Conservation (phyloP, 2,797 vertebrate species). For the Helostoma temminkii region DNA sequence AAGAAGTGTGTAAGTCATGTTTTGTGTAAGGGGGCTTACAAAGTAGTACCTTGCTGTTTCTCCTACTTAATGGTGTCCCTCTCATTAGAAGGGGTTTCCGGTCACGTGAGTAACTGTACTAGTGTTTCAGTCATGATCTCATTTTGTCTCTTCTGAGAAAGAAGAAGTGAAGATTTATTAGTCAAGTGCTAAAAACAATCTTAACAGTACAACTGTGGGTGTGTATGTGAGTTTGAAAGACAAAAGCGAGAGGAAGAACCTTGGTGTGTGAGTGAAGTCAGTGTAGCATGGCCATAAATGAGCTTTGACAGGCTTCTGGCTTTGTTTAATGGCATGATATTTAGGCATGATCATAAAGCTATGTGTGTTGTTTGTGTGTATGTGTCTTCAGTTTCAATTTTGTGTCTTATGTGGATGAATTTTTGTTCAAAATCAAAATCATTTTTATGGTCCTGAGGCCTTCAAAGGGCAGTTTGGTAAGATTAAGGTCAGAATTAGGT, state of each 20-base stretch:
- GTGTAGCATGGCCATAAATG: constrained; percentile 6
- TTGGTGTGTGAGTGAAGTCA: not conserved
- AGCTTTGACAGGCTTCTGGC: constrained; percentile 9
- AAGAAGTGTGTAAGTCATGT: not conserved
- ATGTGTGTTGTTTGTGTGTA: constrained; percentile 6
- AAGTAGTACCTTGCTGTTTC: constrained; percentile 6
- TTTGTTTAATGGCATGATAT: constrained; percentile 34
- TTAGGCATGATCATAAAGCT: constrained; percentile 26
- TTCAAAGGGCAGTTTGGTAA: not conserved
- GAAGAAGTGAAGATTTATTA: constrained; percentile 53
- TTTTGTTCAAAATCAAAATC: no score
- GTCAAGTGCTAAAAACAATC: constrained; percentile 4
- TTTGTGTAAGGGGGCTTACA: constrained; percentile 19
- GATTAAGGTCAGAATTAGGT: not conserved
- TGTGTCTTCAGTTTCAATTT: no score
- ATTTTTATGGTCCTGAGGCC: not conserved
- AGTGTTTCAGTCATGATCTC: constrained; percentile 8
- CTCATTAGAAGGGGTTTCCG: constrained; percentile 13
- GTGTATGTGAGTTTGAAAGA: not conserved
- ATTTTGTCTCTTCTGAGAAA: constrained; percentile 48
- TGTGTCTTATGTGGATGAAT: not conserved
- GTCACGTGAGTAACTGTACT: constrained; percentile 20
- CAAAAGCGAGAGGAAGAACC: no score
- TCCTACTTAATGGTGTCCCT: not conserved
- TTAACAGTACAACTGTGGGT: not conserved